phyloP scores from a whole-genome alignment of 1,140 invertebrate genomes.

The Eriosoma lanigerum region DNA sequence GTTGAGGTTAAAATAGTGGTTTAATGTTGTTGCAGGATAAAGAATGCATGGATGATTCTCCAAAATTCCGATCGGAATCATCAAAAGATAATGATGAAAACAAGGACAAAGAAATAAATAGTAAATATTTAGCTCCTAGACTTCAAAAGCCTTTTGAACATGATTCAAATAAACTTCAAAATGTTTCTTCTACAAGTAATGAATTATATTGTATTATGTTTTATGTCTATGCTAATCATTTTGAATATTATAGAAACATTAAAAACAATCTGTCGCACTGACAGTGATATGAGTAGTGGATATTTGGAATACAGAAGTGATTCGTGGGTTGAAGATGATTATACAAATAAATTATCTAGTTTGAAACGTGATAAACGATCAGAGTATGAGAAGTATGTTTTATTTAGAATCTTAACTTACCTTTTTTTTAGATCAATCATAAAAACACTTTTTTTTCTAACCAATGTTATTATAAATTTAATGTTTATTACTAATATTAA shows the following conservation, averaged over 20 bases:
- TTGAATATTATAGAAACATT: conserved; percentile 1
- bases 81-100: conserved; percentile 41
- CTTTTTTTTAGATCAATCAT: too few relatives aligned
- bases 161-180: conserved; percentile 35
- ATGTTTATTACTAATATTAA: too few relatives aligned
- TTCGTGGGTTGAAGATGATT: conserved; percentile 46
- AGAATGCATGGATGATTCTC: not conserved
- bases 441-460: too few relatives aligned
- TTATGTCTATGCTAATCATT: too few relatives aligned
- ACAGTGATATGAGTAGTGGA: conserved; percentile 50
- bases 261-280: conserved; percentile 34
- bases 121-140: conserved; percentile 27
- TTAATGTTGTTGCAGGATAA: conserved; percentile 19
- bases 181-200: conserved; percentile 30
- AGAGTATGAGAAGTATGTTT: conserved; percentile 46
- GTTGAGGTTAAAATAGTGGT: too few relatives aligned
- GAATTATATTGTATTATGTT: not conserved
- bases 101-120: conserved; percentile 44
- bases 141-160: conserved; percentile 45
- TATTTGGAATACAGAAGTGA: conserved; percentile 46
- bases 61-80: not conserved
- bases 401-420: too few relatives aligned
- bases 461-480: too few relatives aligned
- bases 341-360: conserved; percentile 37
- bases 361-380: conserved; percentile 41